Percentiles rank a stretch among this genome's conserved stretches.
phyloP scores from a whole-genome alignment of 2,113 vertebrate genomes.

The Pterophyllum scalare region DNA sequence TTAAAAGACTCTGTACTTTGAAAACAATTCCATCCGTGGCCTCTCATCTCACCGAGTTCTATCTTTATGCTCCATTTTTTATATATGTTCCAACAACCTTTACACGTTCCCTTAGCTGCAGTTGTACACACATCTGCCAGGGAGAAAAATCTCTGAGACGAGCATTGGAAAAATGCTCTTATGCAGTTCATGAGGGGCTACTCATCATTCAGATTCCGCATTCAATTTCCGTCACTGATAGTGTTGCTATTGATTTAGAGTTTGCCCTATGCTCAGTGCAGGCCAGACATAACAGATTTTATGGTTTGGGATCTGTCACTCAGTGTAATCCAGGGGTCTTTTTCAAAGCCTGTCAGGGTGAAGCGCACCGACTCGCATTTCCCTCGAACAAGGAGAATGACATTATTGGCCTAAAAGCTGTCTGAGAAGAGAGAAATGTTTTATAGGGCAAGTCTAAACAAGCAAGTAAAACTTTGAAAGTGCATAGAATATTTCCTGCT shows the following conservation, averaged over 20 bases:
- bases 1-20: constrained; percentile 48
- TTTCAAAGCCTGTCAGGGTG: constrained; percentile 69
- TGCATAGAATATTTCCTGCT: neutral
- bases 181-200: constrained; percentile 74
- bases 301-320: constrained; percentile 85
- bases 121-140: constrained; percentile 49
- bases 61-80: constrained; percentile 33
- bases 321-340: constrained; percentile 77
- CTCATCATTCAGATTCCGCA: constrained; percentile 79
- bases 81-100: constrained; percentile 42
- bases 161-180: constrained; percentile 84
- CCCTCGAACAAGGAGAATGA: constrained; percentile 45
- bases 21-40: constrained; percentile 55
- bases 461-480: constrained; percentile 25
- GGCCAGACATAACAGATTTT: constrained; percentile 83
- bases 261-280: constrained; percentile 69
- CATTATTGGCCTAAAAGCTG: constrained; percentile 46
- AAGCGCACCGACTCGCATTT: constrained; percentile 55
- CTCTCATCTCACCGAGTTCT: constrained; percentile 46
- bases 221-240: constrained; percentile 89
- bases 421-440: constrained; percentile 48
- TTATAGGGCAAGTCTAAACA: constrained; percentile 14
- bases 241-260: constrained; percentile 87
- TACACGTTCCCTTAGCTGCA: constrained; percentile 9
- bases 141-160: constrained; percentile 81